These are phyloP conservation scores for Bettongia penicillata DNA, from an alignment of 2,113 vertebrate species.

Conservation along the genomic window DNA sequence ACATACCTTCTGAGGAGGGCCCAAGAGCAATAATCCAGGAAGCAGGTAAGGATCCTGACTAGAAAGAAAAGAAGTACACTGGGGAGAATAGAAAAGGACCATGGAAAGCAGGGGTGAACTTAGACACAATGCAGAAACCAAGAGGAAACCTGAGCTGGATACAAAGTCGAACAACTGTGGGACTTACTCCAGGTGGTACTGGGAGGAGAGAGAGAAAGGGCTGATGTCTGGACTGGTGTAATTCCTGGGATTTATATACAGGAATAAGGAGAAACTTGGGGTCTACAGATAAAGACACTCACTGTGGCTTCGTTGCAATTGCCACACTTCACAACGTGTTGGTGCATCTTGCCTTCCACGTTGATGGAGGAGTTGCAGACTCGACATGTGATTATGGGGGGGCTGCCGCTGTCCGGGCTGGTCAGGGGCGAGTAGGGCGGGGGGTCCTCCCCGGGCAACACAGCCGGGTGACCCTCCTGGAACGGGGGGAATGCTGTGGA, in stretches of 20 bases:
- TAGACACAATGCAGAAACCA: slow-evolving; percentile 16
- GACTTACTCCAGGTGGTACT: not conserved
- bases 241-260: slow-evolving; percentile 57
- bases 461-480: slow-evolving; percentile 87
- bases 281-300: slow-evolving; percentile 67
- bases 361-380: slow-evolving; percentile 95
- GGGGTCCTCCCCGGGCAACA: slow-evolving; percentile 92
- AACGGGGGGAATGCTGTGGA: slow-evolving; percentile 89
- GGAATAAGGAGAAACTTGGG: not conserved
- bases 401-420: slow-evolving; percentile 93
- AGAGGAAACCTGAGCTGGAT: not conserved
- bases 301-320: slow-evolving; percentile 96
- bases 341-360: slow-evolving; percentile 96
- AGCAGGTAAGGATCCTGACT: not conserved
- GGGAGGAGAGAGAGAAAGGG: slow-evolving; percentile 1
- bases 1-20: slow-evolving; percentile 49
- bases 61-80: slow-evolving; percentile 37
- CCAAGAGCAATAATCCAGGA: slow-evolving; percentile 6
- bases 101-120: slow-evolving; percentile 8
- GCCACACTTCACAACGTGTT: slow-evolving; percentile 95
- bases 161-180: not conserved
- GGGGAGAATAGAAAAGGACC: not conserved
- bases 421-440: slow-evolving; percentile 93
- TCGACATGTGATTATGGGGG: slow-evolving; percentile 92
- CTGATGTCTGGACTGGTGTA: slow-evolving; percentile 42